Evolutionary conservation across 1,140 invertebrate species (phyloP).

Genomic region (Ganaspis sp.): DNA sequence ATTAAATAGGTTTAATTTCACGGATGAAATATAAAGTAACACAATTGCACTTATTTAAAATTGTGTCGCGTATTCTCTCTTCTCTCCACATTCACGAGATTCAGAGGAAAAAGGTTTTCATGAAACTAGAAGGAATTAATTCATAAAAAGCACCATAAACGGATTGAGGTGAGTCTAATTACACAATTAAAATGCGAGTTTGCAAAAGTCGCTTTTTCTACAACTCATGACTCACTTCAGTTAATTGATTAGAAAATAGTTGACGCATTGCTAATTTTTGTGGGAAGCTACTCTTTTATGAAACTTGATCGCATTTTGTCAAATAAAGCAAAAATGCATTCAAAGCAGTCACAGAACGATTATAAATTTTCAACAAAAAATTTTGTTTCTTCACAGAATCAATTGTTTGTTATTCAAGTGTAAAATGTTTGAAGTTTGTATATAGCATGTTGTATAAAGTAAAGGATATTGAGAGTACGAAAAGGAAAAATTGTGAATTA

Average conservation of each 20-base stretch:
- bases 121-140: not conserved
- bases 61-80: not conserved
- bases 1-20: not conserved
- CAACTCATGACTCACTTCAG: not conserved
- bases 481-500: constrained; percentile 15
- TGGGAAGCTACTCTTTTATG: not conserved
- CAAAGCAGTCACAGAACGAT: no score
- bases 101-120: not conserved
- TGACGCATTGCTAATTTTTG: not conserved
- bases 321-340: no score
- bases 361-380: no score
- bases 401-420: not conserved
- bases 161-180: constrained; percentile 5
- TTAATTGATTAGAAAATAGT: not conserved
- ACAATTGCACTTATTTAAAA: not conserved
- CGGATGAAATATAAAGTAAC: not conserved
- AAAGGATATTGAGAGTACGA: constrained; percentile 7
- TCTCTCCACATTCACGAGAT: not conserved
- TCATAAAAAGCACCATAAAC: not conserved
- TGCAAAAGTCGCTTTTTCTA: not conserved
- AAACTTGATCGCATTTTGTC: no score
- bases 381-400: not conserved
- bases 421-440: not conserved
- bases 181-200: not conserved
- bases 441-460: not conserved